A percentile compares a stretch with the other conserved stretches of the same genome.
These are phyloP conservation scores for Nipponia nippon DNA, from an alignment of 2,113 vertebrate genomes.

Conservation along the genomic window DNA sequence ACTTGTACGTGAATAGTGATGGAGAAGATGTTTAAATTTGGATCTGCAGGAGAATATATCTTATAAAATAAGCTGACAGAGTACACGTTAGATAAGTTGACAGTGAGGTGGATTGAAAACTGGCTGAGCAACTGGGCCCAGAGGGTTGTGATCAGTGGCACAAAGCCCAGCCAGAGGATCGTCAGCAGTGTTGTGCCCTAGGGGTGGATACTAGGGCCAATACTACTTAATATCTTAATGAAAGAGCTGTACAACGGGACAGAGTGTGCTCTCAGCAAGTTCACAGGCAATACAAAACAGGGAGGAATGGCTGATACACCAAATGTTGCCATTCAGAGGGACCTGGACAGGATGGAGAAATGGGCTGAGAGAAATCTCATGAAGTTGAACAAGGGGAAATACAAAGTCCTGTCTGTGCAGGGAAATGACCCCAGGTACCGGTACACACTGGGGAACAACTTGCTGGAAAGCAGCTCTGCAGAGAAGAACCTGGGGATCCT, in stretches of 20 bases:
- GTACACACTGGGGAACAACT: neutral
- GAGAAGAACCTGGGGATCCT: neutral
- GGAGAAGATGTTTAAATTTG: neutral
- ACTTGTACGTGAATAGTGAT: neutral
- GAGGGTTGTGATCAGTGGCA: neutral
- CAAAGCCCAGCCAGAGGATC: neutral
- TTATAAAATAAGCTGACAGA: neutral
- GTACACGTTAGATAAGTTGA: neutral
- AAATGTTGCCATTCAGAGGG: neutral
- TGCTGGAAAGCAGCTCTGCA: neutral
- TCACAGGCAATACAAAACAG: neutral
- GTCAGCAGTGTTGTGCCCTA: neutral
- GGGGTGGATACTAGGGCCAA: neutral
- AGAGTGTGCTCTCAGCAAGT: neutral
- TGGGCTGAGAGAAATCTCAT: neutral
- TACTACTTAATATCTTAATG: neutral
- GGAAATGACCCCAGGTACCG: neutral
- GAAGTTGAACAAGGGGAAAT: neutral
- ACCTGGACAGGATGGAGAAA: neutral
- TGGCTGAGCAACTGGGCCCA: neutral
- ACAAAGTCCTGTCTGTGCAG: neutral
- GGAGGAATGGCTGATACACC: neutral
- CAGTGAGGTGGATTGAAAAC: neutral
- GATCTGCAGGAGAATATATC: neutral
- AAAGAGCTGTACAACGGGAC: neutral